Evolutionary conservation across 2,797 vertebrate genomes (phyloP), one percentile per base, ranked within the genome.

Genomic region (Tokudaia muenninki): DNA sequence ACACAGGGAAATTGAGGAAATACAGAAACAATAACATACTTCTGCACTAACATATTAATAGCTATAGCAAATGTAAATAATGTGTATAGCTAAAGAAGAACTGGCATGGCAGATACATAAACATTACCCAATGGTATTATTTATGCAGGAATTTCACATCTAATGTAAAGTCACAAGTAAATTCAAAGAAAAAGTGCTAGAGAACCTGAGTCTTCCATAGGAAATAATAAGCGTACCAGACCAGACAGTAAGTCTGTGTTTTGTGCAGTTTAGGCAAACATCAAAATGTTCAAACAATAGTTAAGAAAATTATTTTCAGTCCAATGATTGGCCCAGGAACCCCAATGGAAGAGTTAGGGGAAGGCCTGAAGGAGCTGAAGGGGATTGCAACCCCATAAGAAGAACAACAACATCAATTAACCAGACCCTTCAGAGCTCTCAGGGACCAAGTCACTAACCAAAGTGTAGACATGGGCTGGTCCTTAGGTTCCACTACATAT

Each of bases 251-350:
- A 50, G 31, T 2, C 4, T 52, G 16, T 59, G 12, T 26, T 19
- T 82, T 14, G 29, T 59, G n/a, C 59, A 22, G 26, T 70, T 34
- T 61, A 88, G 47, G 16, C 14, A 83, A 34, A 59, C 37, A 61
- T 8, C 19, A 72, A 94, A 88, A 65, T 83, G 9, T 37, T 74
- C 63, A 74, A 67, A 83, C 67, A 41, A 91, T 3, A 31, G 52
- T 61, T 79, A 22, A 89, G 47, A 94, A 90, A 97, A 91, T 26
- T 37, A 88, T 75, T 74, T 84, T 24, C 82, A 65, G 63, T 31
- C 29, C 63, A 65, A 11, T 31, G 29, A 11, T 31, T 65, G 63
- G 63, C 26, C 63, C 11, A 12, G 29, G 63, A 29, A 65, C 29
- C 4, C 29, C 63, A 65, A 13, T 65, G 26, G 29, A 31, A 65